Evolutionary conservation across 1,140 invertebrate species (phyloP).

Genomic region (Lepeophtheirus salmonis): DNA sequence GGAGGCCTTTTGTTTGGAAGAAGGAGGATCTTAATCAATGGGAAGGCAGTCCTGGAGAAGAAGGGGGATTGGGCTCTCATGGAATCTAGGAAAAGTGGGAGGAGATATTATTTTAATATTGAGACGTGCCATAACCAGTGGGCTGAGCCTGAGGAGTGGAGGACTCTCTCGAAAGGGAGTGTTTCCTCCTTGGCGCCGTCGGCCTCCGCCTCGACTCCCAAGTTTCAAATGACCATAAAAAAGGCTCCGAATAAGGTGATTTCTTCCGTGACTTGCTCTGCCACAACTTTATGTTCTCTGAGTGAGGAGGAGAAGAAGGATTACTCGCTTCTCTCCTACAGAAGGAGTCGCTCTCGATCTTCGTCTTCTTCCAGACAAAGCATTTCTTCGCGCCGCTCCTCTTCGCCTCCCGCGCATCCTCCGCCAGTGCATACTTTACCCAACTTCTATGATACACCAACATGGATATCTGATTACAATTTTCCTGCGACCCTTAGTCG

Average conservation of each 20-base stretch:
- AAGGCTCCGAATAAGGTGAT: neutral
- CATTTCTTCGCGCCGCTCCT: no score
- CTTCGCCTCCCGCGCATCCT: no score
- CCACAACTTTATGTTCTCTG: neutral
- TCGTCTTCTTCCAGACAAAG: no score
- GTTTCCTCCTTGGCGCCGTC: neutral
- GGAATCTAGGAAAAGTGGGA: neutral
- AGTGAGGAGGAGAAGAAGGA: no score
- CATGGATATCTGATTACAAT: constrained; percentile 3
- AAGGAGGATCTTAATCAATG: constrained; percentile 16
- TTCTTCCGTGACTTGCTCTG: neutral
- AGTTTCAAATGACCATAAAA: neutral
- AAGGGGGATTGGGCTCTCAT: neutral
- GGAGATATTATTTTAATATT: constrained; percentile 5
- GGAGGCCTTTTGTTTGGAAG: no score
- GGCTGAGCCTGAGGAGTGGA: neutral
- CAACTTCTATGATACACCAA: neutral
- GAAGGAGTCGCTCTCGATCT: no score
- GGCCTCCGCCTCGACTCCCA: neutral
- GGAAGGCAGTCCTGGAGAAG: neutral
- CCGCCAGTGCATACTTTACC: no score
- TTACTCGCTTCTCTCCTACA: no score
- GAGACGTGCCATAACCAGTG: neutral
- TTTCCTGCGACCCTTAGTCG: neutral
- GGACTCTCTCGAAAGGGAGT: neutral